phyloP scores from a whole-genome alignment of 2,888 invertebrate species.

The Eupeodes luniger region DNA sequence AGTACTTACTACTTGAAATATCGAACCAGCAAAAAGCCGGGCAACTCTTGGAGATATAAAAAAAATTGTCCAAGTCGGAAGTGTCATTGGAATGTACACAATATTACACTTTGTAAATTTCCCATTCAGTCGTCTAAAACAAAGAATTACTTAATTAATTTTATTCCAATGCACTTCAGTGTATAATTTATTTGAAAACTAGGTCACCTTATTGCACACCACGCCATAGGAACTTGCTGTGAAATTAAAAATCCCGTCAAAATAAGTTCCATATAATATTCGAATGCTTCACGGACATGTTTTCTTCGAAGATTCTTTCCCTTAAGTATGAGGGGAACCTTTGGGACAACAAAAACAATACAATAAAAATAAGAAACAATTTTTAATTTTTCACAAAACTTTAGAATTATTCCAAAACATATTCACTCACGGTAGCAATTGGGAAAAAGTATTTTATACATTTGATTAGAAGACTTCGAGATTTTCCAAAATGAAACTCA shows the following conservation, averaged over 20 bases:
- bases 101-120: slow-evolving; percentile 77
- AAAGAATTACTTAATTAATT: neutral
- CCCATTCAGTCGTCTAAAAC: slow-evolving; percentile 77
- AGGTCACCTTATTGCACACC: slow-evolving; percentile 79
- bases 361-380: neutral
- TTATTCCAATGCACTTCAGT: neutral
- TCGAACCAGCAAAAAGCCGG: slow-evolving; percentile 77
- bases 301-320: slow-evolving; percentile 64
- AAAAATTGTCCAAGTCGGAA: slow-evolving; percentile 71
- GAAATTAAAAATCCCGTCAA: slow-evolving; percentile 74
- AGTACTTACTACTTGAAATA: slow-evolving; percentile 80
- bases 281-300: slow-evolving; percentile 73
- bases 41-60: slow-evolving; percentile 73
- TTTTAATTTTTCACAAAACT: too few relatives aligned
- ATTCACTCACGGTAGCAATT: slow-evolving; percentile 77
- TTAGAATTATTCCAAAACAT: too few relatives aligned
- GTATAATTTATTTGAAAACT: neutral
- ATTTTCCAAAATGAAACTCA: slow-evolving; percentile 63
- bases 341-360: neutral
- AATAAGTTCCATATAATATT: slow-evolving; percentile 77
- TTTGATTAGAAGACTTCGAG: slow-evolving; percentile 70
- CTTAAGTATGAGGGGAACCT: slow-evolving; percentile 78
- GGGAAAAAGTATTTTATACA: slow-evolving; percentile 79
- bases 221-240: slow-evolving; percentile 62
- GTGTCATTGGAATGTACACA: slow-evolving; percentile 76